phyloP scores from a whole-genome alignment of 2,888 invertebrate genomes.

The Suillia variegata region DNA sequence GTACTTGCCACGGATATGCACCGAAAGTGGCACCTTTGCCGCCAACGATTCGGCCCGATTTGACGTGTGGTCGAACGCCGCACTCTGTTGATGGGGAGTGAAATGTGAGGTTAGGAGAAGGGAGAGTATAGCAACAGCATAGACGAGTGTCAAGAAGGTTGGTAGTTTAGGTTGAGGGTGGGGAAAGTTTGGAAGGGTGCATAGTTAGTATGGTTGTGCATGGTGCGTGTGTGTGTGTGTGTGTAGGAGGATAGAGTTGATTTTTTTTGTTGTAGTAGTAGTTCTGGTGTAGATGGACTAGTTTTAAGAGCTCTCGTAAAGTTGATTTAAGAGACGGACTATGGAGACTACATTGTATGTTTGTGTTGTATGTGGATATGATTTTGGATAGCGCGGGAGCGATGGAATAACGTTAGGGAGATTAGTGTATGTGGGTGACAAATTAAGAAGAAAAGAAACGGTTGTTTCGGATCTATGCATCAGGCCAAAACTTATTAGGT shows the following conservation, averaged over 20 bases:
- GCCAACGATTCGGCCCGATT: conserved; percentile 84
- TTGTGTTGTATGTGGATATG: conserved; percentile 2
- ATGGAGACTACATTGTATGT: not conserved
- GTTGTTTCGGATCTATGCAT: conserved; percentile 46
- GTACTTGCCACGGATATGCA: conserved; percentile 92
- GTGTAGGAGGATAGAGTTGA: no score
- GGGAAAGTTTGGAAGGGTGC: conserved; percentile 21
- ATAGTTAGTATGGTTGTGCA: conserved; percentile 17
- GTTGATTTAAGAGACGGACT: conserved; percentile 22
- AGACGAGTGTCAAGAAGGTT: conserved; percentile 32
- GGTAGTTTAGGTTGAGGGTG: conserved; percentile 20
- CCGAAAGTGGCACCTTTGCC: conserved; percentile 87
- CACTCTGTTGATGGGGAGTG: conserved; percentile 72
- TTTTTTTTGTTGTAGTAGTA: not conserved
- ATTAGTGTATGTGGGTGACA: conserved; percentile 33
- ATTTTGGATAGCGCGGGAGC: conserved; percentile 13
- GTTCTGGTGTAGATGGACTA: no score
- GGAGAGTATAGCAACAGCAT: conserved; percentile 53
- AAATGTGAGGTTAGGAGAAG: conserved; percentile 60
- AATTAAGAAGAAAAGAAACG: conserved; percentile 41
- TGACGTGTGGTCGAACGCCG: conserved; percentile 81
- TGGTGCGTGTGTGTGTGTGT: not conserved
- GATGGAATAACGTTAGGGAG: conserved; percentile 12
- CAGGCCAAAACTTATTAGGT: no score
- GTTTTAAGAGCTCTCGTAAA: conserved; percentile 20